Evolutionary conservation across 2,113 vertebrate species (phyloP), one percentile per base, ranked within the genome.

Genomic region (Dicerorhinus sumatrensis): DNA sequence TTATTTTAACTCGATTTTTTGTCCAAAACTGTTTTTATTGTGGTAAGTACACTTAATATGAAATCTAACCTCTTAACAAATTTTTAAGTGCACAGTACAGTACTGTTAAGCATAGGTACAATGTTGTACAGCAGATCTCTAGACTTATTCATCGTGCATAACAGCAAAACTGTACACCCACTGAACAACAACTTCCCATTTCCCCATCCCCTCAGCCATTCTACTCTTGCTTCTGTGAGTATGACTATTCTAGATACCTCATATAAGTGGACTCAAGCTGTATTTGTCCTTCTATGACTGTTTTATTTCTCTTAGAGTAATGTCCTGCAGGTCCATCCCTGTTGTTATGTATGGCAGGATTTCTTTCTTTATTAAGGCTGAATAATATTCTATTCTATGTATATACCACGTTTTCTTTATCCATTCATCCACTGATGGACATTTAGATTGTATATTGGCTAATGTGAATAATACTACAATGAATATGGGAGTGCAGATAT

Each of bases 1-100:
- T 84, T 93, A 67, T 82, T 70, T 84, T 93, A 93, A 58, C 5
- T 54, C 60, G 18, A 89, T 27, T 69, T 92, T n/a, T 56, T 58
- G 3, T 77, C n/a, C 27, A 79, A 92, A 63, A 29, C 20, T 16
- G 4, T 88, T 48, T 63, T 90, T 39, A 70, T 18, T 91, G 18
- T 42, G 29, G 8, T 46, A 81, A 70, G 48, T 58, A 81, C 21
- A 70, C 13, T 33, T 33, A 25, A 58, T 10, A 42, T 54, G 75
- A 65, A 39, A 56, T 33, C 48, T 69, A 67, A 16, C 2, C 48
- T 69, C 25, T 79, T 16, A 54, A 54, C 13, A 54, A 54, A 54
- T 54, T 54, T 54, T 67, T 77, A 89, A 77, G 33, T 20, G 16
- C 25, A 48, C 9, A 65, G 36, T 62, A 62, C 42, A 76, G 3